Conservation (phyloP, 2,888 invertebrate species). For the Drosophila neotestacea region DNA sequence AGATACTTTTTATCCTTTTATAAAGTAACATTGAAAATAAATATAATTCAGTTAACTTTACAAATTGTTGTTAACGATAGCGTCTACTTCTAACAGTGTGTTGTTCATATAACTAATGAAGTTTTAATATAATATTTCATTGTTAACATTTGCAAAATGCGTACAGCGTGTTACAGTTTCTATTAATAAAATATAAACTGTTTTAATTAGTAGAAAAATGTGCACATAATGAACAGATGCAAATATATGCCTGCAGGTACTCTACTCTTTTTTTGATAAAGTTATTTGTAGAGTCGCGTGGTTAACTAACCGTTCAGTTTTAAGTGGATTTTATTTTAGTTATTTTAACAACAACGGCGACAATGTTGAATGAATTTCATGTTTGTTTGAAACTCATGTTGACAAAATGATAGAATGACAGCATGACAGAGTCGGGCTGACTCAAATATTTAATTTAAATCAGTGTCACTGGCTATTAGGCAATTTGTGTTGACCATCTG, state of each 20-base stretch:
- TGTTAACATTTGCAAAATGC: not conserved
- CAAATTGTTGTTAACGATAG: too few species aligned
- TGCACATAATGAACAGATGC: constrained; percentile 9
- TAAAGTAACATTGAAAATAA: too few species aligned
- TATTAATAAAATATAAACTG: constrained; percentile 9
- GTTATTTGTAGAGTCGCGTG: constrained; percentile 35
- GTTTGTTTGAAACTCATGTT: constrained; percentile 29
- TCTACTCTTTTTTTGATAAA: not conserved
- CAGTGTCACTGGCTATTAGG: constrained; percentile 71
- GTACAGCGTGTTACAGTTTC: not conserved
- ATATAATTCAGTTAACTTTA: too few species aligned
- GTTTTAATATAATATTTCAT: too few species aligned
- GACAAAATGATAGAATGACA: constrained; percentile 27
- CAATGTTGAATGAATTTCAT: constrained; percentile 43
- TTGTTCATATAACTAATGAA: not conserved
- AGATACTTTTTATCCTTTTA: too few species aligned
- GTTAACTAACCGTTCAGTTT: constrained; percentile 53
- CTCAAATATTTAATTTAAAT: constrained; percentile 79
- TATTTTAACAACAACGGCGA: constrained; percentile 41
- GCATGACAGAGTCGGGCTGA: constrained; percentile 15
- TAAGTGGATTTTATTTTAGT: constrained; percentile 59
- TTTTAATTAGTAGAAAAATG: constrained; percentile 15
- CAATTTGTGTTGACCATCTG: constrained; percentile 39
- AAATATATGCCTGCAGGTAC: constrained; percentile 13
- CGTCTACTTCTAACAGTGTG: not conserved